Conservation (phyloP, 1,140 invertebrate genomes). For the Drosophila persimilis region DNA sequence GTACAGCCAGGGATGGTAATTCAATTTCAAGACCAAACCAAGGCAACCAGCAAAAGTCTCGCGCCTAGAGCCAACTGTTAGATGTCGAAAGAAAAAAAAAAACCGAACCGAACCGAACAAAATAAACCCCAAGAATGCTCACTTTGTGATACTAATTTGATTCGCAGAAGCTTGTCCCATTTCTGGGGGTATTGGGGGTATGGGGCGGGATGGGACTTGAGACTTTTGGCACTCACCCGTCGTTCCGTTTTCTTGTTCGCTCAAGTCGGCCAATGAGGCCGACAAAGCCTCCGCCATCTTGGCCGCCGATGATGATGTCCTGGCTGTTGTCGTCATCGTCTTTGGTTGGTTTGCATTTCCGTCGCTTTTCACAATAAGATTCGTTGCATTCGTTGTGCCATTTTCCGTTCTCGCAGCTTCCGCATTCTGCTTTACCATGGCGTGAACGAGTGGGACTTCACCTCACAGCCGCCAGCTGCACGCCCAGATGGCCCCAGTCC, state of each 20-base stretch:
- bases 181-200: background rate
- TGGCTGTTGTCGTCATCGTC: conserved; percentile 30
- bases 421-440: conserved; percentile 70
- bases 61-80: conserved; percentile 18
- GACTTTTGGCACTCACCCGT: conserved; percentile 69
- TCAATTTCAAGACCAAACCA: conserved; percentile 59
- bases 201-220: background rate
- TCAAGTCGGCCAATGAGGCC: conserved; percentile 60
- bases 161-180: conserved; percentile 39
- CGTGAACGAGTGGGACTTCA: conserved; percentile 23
- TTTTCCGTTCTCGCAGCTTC: conserved; percentile 74
- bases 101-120: no score
- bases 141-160: conserved; percentile 59
- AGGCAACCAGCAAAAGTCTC: conserved; percentile 29
- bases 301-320: conserved; percentile 27
- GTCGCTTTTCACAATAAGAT: conserved; percentile 54
- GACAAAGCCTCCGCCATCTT: conserved; percentile 57
- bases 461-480: conserved; percentile 68
- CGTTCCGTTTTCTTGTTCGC: conserved; percentile 69
- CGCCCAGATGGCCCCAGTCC: conserved; percentile 46
- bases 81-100: background rate
- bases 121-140: conserved; percentile 5
- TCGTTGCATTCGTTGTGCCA: conserved; percentile 59
- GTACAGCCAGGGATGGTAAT: conserved; percentile 29
- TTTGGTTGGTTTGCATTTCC: conserved; percentile 62